A percentile compares a stretch with the other conserved stretches of the same genome.
phyloP scores from a whole-genome alignment of 2,113 vertebrate species.

The Sisor rabdophorus region DNA sequence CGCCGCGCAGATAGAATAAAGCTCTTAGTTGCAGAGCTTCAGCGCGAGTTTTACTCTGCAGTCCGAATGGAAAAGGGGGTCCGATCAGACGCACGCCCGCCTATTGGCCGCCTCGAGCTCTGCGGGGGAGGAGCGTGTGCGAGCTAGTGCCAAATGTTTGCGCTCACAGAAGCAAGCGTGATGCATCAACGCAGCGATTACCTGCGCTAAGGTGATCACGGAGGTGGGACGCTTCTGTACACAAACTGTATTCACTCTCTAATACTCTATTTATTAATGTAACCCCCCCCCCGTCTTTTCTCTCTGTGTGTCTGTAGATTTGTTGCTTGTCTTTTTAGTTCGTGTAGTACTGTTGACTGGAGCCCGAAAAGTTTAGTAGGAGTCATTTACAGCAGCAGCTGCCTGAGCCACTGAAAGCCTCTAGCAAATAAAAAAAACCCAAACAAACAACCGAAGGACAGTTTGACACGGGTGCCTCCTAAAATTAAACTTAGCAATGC shows the following conservation, averaged over 20 bases:
- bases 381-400: conserved; percentile 52
- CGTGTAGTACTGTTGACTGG: conserved; percentile 48
- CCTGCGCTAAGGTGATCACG: conserved; percentile 46
- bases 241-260: background rate
- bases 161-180: conserved; percentile 39
- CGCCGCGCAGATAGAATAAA: conserved; percentile 64
- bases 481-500: conserved; percentile 49
- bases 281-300: background rate
- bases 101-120: conserved; percentile 47
- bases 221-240: background rate
- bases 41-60: conserved; percentile 51
- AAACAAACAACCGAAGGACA: conserved; percentile 35
- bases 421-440: conserved; percentile 32
- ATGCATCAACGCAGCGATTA: conserved; percentile 23
- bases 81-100: conserved; percentile 37
- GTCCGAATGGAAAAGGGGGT: conserved; percentile 46
- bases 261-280: background rate
- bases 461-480: conserved; percentile 41
- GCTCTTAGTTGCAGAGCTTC: conserved; percentile 48
- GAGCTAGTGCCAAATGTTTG: conserved; percentile 48
- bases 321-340: conserved; percentile 33
- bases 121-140: conserved; percentile 47
- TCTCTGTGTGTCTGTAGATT: conserved; percentile 12
- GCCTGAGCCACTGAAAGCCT: conserved; percentile 47
- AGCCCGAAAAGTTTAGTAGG: conserved; percentile 37